Percentiles rank a stretch among this genome's conserved stretches.
These are phyloP conservation scores for Edolisoma coerulescens DNA, from an alignment of 2,113 vertebrate species.

Conservation along the genomic window DNA sequence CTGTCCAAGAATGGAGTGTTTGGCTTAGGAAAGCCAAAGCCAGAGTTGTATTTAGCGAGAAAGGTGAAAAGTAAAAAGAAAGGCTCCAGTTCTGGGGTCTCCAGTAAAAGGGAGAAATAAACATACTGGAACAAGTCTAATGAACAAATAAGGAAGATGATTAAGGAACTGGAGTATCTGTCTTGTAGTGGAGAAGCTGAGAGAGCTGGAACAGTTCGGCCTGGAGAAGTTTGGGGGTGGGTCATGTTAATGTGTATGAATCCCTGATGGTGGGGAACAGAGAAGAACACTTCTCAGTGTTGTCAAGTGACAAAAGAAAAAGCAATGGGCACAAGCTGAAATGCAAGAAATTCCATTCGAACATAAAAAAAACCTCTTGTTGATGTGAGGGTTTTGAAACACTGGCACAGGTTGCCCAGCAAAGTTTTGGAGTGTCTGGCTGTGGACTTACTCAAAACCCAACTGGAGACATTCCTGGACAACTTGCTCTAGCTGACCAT, in stretches of 20 bases:
- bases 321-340: background rate
- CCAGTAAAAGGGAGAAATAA: background rate
- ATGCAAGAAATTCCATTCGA: background rate
- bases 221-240: background rate
- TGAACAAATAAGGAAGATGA: background rate
- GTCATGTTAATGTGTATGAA: background rate
- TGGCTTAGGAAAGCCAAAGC: background rate
- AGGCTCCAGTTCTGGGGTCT: background rate
- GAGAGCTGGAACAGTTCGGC: background rate
- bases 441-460: background rate
- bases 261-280: background rate
- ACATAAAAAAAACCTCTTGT: background rate
- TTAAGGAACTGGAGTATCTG: background rate
- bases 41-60: background rate
- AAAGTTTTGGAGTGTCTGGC: background rate
- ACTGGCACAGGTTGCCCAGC: fast-evolving
- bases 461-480: background rate
- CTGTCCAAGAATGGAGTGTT: background rate
- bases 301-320: background rate
- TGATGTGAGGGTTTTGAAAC: background rate
- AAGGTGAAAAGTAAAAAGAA: background rate
- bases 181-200: background rate
- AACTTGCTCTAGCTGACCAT: background rate
- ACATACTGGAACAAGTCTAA: background rate
- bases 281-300: background rate